Base-by-base conservation (phyloP, 2,113 vertebrate genomes). In the Laticauda laticaudata region DNA sequence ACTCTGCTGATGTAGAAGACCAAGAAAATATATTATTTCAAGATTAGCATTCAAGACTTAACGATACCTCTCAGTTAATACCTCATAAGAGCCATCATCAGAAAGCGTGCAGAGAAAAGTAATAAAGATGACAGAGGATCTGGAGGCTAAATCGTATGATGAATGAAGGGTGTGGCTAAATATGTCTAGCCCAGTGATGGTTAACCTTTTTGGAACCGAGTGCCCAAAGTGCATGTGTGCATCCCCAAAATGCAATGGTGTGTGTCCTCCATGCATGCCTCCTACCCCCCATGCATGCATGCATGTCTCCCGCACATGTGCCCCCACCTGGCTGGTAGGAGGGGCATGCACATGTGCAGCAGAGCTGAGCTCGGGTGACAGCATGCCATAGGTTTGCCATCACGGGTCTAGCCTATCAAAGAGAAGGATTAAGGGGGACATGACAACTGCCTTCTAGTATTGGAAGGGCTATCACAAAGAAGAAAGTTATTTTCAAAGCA, bases 11-110 rank as follows among this genome's bases (percentile, higher is more conserved):
- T 64, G 92, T 53, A 85, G 51, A 91, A 88, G 20, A 91, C 11
- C 69, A 92, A 5, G 45, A 90, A 95, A 95, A 93, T 8, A 89
- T 1, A 0, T 21, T 90, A 85, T 4, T 91, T 29, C 26, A 94
- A 94, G 64, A 81, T 53, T 9, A 12, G 93, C 26, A 89, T 5
- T 86, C 87, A 53, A 29, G 75, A 6, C 26, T 92, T 14, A 48
- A 43, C 45, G 93, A 91, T 23, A 90, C 4, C 34, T 93, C 89
- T 94, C 88, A 93, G 89, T 92, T 91, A 21, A 55, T 34, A 94
- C 94, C 86, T 95, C 0, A 2, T 59, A 64, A 86, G 20, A 26
- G 56, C 85, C 90, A 87, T 91, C 24, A 6, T 85, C 55, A 69
- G 64, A 34, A 69, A 69, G 5, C 6, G 29, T n/a, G 64, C 29